These are phyloP conservation scores for Notospermus geniculatus DNA, from an alignment of 1,140 invertebrate species.

Conservation along the genomic window DNA sequence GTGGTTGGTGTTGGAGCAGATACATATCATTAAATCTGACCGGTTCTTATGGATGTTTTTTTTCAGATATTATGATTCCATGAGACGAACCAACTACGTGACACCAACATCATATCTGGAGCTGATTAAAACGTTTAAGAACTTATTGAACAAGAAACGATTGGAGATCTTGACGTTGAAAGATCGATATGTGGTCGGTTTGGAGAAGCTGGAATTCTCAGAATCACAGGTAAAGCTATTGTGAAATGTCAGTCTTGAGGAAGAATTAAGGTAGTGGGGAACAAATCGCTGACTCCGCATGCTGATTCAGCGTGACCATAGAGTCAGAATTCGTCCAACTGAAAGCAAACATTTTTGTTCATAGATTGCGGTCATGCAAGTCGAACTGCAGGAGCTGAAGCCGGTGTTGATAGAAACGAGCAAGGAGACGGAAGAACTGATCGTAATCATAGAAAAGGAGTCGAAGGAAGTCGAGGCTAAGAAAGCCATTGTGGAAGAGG, in stretches of 20 bases:
- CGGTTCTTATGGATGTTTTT: conserved; percentile 15
- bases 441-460: conserved; percentile 52
- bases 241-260: too few relatives aligned
- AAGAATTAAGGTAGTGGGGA: too few relatives aligned
- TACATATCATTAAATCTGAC: too few relatives aligned
- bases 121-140: conserved; percentile 56
- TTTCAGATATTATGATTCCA: conserved; percentile 48
- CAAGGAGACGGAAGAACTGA: conserved; percentile 51
- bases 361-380: conserved; percentile 54
- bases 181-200: conserved; percentile 61
- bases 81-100: conserved; percentile 51
- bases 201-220: conserved; percentile 55
- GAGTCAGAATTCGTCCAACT: too few relatives aligned
- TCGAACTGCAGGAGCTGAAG: conserved; percentile 51
- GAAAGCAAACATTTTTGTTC: conserved; percentile 8
- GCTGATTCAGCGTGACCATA: too few relatives aligned
- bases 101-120: conserved; percentile 56
- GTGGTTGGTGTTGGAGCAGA: too few relatives aligned
- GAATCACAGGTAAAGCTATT: conserved; percentile 61
- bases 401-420: conserved; percentile 52
- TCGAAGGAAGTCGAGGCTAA: conserved; percentile 51
- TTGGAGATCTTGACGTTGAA: conserved; percentile 74
- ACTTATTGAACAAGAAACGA: conserved; percentile 49
- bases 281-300: too few relatives aligned
- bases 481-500: conserved; percentile 49